Percentiles rank a stretch among this genome's conserved stretches.
phyloP scores from a whole-genome alignment of 2,888 invertebrate genomes.

The Ochlodes sylvanus region DNA sequence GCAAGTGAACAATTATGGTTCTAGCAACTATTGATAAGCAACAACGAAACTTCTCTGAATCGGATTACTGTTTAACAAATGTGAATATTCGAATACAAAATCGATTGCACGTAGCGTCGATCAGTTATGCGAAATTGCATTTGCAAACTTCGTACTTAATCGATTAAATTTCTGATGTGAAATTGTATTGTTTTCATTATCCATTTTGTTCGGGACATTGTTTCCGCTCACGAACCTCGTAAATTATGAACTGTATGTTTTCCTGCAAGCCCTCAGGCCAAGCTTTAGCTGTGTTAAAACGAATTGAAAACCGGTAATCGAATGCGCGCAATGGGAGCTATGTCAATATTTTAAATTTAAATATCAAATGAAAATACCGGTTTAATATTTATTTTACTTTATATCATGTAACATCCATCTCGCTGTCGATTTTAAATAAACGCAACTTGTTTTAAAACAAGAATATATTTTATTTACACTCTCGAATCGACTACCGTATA shows the following conservation, averaged over 20 bases:
- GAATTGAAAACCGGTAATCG: constrained; percentile 84
- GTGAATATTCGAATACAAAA: constrained; percentile 33
- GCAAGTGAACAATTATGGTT: not conserved
- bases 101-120: constrained; percentile 48
- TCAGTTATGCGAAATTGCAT: constrained; percentile 57
- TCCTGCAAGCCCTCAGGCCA: constrained; percentile 72
- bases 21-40: not conserved
- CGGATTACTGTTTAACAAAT: constrained; percentile 7
- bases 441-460: constrained; percentile 50
- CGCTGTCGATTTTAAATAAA: constrained; percentile 60
- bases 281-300: constrained; percentile 74
- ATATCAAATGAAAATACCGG: constrained; percentile 69
- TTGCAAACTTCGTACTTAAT: constrained; percentile 65
- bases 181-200: constrained; percentile 77
- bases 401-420: constrained; percentile 62
- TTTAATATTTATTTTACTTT: constrained; percentile 71
- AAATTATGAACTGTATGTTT: constrained; percentile 80
- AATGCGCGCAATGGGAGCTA: constrained; percentile 78
- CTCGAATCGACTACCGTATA: constrained; percentile 35
- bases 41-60: not conserved
- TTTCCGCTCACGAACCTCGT: constrained; percentile 75
- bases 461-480: constrained; percentile 48
- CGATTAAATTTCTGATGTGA: constrained; percentile 75
- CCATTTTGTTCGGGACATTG: constrained; percentile 77
- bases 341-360: constrained; percentile 83